Base-by-base conservation (phyloP, 1,140 invertebrate genomes). In the Neelides sp. region DNA sequence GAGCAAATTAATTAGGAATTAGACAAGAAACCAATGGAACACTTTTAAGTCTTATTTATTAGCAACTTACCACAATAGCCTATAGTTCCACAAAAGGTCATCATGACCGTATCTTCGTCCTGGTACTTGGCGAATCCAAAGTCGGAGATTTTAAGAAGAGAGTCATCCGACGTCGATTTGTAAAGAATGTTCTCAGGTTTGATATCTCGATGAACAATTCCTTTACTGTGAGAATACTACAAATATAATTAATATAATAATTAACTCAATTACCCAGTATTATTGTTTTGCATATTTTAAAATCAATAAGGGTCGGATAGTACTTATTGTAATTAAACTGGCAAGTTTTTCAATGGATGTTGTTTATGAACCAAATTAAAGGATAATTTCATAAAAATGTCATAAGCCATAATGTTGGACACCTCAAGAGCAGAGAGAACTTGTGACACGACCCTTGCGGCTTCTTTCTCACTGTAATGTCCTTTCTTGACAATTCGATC, bases 131-230 rank as follows among this genome's bases (percentile, higher is more conserved):
- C 69, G 26, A 73, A 63, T 10, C 71, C 71, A 63, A 73, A 73
- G 57, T 73, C 71, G 41, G 69, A 67, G 34, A 74, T 62, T 63
- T 74, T 70, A 12, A 75, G 60, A 15, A 63, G 62, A 13, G 72
- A 67, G 32, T 72, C 64, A 15, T 66, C 65, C 23, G 64, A 55
- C 10, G 65, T 60, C 19, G 64, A 65, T 55, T 70, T 65, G 62
- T 73, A 75, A 15, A 75, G 57, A 19, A 75, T 63, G 48, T 73
- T 74, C 65, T 75, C 72, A 40, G 72, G 73, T 62, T 72, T 69
- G 19, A 73, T 62, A 32, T 52, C 70, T 32, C 72, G 61, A 55
- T 73, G 72, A 20, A 68, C 67, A 17, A 73, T 64, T 20, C 63
- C 69, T 53, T 69, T 65, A 8, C 61, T 54, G 57, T 73, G 72